Base-by-base conservation (phyloP, 2,888 invertebrate genomes). In the Mamestra brassicae region DNA sequence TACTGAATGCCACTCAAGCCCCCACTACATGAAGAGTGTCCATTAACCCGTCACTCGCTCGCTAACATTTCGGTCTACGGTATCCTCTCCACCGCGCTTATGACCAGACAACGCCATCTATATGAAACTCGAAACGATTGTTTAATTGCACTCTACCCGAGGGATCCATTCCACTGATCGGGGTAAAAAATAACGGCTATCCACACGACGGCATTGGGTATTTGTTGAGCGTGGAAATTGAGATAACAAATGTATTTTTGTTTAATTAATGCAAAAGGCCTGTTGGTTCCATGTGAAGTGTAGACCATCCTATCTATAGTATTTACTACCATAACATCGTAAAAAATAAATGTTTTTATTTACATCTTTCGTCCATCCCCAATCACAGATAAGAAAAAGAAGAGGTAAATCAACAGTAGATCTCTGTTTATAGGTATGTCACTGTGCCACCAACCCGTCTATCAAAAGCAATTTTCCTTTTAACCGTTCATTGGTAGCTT, bases 61-160 rank as follows among this genome's bases (percentile, higher is more conserved):
- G 62, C 84, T 80, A 65, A 70, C 64, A 70, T 82, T 80, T 61
- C 74, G 26, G 60, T 13, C 45, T 62, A 62, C 62, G 62, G 60
- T 76, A 68, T 75, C 72, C 58, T 55, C 81, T 64, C 47, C 63
- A 63, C 34, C 60, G 45, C 26, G 76, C 76, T 67, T 81, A 72
- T 82, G 63, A 76, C 62, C 42, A 45, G 47, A 60, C 69, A 73
- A 69, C 50, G 80, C 76, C 81, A 71, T 80, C 84, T 76, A 84
- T 81, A 63, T 70, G 85, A 76, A 85, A 86, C 77, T 66, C 62
- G 82, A 78, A 80, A 76, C 87, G 74, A 82, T 77, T 78, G 71
- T 85, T 85, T 85, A 86, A 86, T 85, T 84, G 82, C 84, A 58
- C 71, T 64, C 63, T 55, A 8, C 85, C 77, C 87, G n/a, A 17